Percentiles rank a stretch among this genome's conserved stretches.
Evolutionary conservation across 2,113 vertebrate species (phyloP).

Genomic region (Cyanoliseus patagonus): DNA sequence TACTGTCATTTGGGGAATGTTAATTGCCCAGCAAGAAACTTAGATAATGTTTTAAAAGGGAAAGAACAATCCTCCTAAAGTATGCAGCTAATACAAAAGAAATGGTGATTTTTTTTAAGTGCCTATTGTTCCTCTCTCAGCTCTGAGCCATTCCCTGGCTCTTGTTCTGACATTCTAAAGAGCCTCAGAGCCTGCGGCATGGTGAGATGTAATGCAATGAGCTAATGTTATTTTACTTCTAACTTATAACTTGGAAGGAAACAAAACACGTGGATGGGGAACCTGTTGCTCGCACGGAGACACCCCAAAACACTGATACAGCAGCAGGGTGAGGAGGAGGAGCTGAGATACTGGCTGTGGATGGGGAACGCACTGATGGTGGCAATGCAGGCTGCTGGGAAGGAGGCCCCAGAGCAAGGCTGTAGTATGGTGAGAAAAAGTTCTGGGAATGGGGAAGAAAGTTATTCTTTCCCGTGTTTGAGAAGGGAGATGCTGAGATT

Average conservation of each 20-base stretch:
- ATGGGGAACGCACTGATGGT: neutral
- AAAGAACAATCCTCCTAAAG: neutral
- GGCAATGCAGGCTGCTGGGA: neutral
- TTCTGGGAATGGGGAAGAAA: neutral
- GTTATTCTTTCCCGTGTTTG: neutral
- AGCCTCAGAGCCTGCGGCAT: neutral
- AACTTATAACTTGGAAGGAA: neutral
- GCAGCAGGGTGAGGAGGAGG: neutral
- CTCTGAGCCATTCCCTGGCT: neutral
- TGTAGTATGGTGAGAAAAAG: neutral
- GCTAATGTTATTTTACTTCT: neutral
- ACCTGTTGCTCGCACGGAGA: neutral
- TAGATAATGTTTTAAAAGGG: neutral
- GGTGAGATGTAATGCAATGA: neutral
- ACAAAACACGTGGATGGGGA: neutral
- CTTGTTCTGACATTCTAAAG: neutral
- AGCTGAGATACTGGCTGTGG: neutral
- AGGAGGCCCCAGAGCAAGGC: neutral
- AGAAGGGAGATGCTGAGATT: neutral
- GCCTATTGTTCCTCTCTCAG: neutral
- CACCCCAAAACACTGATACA: neutral
- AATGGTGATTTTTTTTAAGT: neutral
- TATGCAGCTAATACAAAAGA: neutral
- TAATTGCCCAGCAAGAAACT: constrained; percentile 19
- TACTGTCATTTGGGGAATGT: neutral